Evolutionary conservation across 2,888 invertebrate genomes (phyloP), one percentile per base, ranked within the genome.

Genomic region (Amorpha juglandis): DNA sequence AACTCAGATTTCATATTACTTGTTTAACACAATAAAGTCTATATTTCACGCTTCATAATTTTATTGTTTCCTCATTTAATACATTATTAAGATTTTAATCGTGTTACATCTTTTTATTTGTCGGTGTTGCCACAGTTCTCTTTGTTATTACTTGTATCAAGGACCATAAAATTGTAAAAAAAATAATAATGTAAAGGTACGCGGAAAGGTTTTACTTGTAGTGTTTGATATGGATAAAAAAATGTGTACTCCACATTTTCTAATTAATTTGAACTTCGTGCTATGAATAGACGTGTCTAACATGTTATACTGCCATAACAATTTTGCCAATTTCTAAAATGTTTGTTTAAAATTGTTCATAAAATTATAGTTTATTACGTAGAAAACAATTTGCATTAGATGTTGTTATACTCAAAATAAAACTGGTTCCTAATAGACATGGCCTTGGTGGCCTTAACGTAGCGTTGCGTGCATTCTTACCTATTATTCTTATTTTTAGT

Each of bases 31-130:
- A 64, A 64, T 12, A 48, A 12, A 27, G 27, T 53, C 53, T 27
- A 51, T 47, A 45, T 63, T 66, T 66, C 63, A 66, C 63, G 66
- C 27, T 53, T 53, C 6, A 33, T 63, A 62, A 35, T 63, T 66
- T 63, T 21, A 63, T 63, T 35, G 42, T 63, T 66, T 66, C 66
- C 66, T 66, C 45, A 35, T 66, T 66, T 35, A 62, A 27, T 66
- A 62, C 66, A 51, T 66, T 42, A 21, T 63, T 53, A 52, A 16
- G 16, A 63, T 63, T 53, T 33, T 51, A 19, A 51, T 65, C 19
- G 42, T 48, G 33, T 35, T 47, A 53, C 12, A 33, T 53, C 14
- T 63, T 63, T 6, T 51, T 48, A 33, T n/a, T 47, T 64, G 51
- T 33, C 6, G 11, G 42, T 19, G 53, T 64, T 45, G 52, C 52